Conservation (phyloP, 2,888 invertebrate genomes). For the Sarcophaga caerulescens region DNA sequence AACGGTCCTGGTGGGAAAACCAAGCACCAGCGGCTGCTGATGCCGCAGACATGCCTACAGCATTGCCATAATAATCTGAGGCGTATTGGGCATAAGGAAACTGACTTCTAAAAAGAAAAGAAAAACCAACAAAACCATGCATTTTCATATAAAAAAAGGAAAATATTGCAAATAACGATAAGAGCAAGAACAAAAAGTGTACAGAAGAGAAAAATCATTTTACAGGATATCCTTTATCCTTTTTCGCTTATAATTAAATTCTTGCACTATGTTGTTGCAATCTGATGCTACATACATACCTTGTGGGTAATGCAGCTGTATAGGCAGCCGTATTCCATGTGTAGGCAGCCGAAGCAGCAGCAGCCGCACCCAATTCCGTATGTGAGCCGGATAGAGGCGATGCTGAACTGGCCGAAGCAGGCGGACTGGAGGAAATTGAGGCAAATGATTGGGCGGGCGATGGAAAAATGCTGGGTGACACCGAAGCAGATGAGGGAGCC, state of each 20-base stretch:
- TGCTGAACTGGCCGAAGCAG: conserved; percentile 71
- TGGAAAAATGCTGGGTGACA: conserved; percentile 79
- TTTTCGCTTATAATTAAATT: conserved; percentile 31
- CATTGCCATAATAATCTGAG: conserved; percentile 79
- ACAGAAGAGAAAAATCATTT: conserved; percentile 42
- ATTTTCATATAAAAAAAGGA: not conserved
- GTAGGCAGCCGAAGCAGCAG: conserved; percentile 76
- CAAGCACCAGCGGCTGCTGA: conserved; percentile 78
- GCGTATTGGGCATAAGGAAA: conserved; percentile 80
- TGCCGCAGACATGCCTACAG: conserved; percentile 77
- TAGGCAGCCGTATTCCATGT: conserved; percentile 70
- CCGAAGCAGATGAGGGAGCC: conserved; percentile 79
- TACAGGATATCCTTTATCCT: conserved; percentile 44
- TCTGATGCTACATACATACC: conserved; percentile 72
- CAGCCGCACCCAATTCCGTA: conserved; percentile 71
- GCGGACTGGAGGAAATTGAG: conserved; percentile 76
- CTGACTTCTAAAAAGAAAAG: conserved; percentile 74
- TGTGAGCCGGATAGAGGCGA: conserved; percentile 73
- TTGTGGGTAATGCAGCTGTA: conserved; percentile 73
- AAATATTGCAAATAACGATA: conserved; percentile 14
- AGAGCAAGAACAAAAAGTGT: conserved; percentile 22
- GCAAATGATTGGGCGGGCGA: conserved; percentile 79
- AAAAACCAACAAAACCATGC: not conserved
- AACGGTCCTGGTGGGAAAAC: conserved; percentile 79
- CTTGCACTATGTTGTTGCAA: conserved; percentile 15